These are phyloP conservation scores for Drosophila gunungcola DNA, from an alignment of 1,140 invertebrate species.

Conservation along the genomic window DNA sequence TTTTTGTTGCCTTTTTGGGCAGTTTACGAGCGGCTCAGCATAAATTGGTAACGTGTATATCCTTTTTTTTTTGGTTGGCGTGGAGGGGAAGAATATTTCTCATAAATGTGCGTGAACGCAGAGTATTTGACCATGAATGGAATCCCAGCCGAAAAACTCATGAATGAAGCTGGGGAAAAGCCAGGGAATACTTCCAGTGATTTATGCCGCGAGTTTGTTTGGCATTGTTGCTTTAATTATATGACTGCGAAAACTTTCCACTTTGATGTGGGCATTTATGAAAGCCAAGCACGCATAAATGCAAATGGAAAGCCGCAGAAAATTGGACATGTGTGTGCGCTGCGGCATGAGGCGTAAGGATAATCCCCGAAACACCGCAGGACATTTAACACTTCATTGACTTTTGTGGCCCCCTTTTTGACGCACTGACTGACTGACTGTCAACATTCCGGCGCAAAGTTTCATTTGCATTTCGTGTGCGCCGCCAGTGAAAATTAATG, in stretches of 20 bases:
- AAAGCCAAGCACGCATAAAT: constrained; percentile 65
- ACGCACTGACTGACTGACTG: constrained; percentile 23
- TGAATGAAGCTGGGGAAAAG: constrained; percentile 37
- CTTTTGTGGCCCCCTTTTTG: constrained; percentile 52
- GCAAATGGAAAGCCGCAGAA: constrained; percentile 64
- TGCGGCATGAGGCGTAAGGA: constrained; percentile 16
- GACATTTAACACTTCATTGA: constrained; percentile 81
- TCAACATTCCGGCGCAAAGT: constrained; percentile 44
- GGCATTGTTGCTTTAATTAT: constrained; percentile 72
- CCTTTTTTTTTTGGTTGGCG: constrained; percentile 10
- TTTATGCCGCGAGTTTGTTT: constrained; percentile 73
- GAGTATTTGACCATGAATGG: constrained; percentile 72
- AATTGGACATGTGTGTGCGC: constrained; percentile 41
- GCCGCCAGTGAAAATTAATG: constrained; percentile 53
- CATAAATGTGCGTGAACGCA: constrained; percentile 70
- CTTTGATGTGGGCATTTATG: constrained; percentile 42
- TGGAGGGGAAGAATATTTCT: constrained; percentile 21
- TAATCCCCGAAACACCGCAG: constrained; percentile 52
- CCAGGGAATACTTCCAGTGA: constrained; percentile 35
- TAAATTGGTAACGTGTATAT: constrained; percentile 51
- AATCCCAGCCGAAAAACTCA: constrained; percentile 37
- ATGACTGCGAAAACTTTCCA: constrained; percentile 34
- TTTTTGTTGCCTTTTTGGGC: constrained; percentile 47
- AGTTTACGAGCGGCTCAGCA: constrained; percentile 58
- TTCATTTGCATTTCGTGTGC: constrained; percentile 60